Evolutionary conservation across 2,113 vertebrate genomes (phyloP).

Genomic region (Nothobranchius kuhntae): DNA sequence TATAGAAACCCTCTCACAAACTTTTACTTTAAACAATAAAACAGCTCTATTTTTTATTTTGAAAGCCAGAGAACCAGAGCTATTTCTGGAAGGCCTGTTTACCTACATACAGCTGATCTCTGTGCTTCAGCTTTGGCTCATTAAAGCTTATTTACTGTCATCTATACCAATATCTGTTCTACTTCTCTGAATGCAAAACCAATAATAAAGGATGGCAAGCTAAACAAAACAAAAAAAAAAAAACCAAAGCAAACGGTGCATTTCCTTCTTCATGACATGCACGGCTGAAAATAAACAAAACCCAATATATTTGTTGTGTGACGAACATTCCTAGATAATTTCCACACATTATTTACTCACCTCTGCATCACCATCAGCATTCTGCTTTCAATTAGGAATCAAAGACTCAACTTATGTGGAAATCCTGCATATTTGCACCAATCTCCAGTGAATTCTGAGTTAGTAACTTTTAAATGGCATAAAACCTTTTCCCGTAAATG

Average conservation of each 20-base stretch:
- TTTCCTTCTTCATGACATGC: background rate
- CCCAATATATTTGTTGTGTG: background rate
- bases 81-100: background rate
- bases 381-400: conserved; percentile 34
- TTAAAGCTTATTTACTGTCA: conserved; percentile 1
- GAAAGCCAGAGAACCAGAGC: no score
- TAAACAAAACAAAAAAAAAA: background rate
- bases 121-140: background rate
- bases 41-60: no score
- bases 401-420: background rate
- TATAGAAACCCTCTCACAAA: no score
- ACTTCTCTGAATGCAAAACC: background rate
- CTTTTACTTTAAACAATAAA: no score
- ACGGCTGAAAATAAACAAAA: background rate
- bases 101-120: background rate
- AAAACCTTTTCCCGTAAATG: conserved; percentile 8
- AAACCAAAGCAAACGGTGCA: background rate
- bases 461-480: background rate
- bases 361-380: background rate
- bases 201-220: conserved; percentile 2
- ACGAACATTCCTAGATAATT: conserved; percentile 31
- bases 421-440: background rate
- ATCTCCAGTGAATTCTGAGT: background rate
- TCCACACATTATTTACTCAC: background rate
- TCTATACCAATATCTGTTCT: conserved; percentile 1